phyloP scores from a whole-genome alignment of 1,140 invertebrate genomes.

The Musca vetustissima region DNA sequence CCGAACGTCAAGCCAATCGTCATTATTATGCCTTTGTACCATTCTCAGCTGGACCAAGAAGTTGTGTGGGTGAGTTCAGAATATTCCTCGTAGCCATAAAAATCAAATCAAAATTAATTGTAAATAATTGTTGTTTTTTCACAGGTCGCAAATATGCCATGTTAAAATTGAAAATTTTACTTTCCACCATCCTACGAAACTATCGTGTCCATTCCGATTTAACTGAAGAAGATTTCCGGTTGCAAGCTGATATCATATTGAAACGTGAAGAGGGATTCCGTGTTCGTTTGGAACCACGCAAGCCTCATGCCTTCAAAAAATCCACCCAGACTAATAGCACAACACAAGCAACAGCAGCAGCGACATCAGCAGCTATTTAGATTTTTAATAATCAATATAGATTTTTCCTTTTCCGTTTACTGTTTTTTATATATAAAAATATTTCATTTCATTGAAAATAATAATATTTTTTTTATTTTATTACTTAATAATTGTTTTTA shows the following conservation, averaged over 20 bases:
- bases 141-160: conserved; percentile 84
- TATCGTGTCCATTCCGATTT: conserved; percentile 72
- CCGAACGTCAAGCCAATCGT: conserved; percentile 71
- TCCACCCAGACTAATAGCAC: background rate
- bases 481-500: too few species aligned
- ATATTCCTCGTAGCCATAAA: too few species aligned
- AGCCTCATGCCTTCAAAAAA: conserved; percentile 31
- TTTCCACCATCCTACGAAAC: conserved; percentile 83
- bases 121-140: conserved; percentile 8
- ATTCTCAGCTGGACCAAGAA: conserved; percentile 82
- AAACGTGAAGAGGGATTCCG: conserved; percentile 79
- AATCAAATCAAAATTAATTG: too few species aligned
- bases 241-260: conserved; percentile 81
- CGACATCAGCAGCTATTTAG: background rate
- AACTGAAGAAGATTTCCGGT: conserved; percentile 69
- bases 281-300: conserved; percentile 69
- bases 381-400: background rate
- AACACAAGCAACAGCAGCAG: background rate
- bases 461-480: conserved; percentile 2
- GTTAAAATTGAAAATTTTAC: conserved; percentile 82
- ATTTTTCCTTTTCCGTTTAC: background rate
- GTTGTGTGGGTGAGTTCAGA: conserved; percentile 72
- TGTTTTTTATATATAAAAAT: background rate
- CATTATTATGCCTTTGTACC: conserved; percentile 86
- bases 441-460: background rate